Conservation (phyloP, 2,888 invertebrate genomes). For the Metellina segmentata region DNA sequence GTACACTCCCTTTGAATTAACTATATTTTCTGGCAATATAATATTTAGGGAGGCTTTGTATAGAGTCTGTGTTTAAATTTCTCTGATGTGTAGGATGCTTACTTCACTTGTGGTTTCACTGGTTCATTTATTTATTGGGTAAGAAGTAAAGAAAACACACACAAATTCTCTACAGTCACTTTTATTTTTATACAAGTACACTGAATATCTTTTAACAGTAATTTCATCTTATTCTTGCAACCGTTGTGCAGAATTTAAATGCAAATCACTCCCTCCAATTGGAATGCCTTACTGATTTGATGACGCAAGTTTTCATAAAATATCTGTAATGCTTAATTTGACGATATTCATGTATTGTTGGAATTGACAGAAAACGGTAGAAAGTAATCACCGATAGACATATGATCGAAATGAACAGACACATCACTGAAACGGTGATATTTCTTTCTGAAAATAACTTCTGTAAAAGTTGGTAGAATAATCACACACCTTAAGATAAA, state of each 20-base stretch:
- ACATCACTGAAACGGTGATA: neutral
- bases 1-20: too few relatives aligned
- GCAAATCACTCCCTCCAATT: constrained; percentile 3
- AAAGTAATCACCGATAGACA: constrained; percentile 35
- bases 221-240: constrained; percentile 32
- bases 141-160: neutral
- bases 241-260: constrained; percentile 30
- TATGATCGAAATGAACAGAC: neutral
- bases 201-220: constrained; percentile 34
- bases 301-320: neutral
- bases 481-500: neutral
- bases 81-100: too few relatives aligned
- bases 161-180: constrained; percentile 62
- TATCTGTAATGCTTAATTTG: constrained; percentile 8
- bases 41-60: too few relatives aligned
- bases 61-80: too few relatives aligned
- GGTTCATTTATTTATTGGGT: neutral
- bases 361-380: constrained; percentile 45
- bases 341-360: constrained; percentile 29
- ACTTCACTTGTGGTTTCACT: too few relatives aligned
- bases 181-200: constrained; percentile 69
- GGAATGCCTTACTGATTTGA: neutral
- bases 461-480: constrained; percentile 60
- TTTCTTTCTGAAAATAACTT: constrained; percentile 26
- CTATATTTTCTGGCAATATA: too few relatives aligned